phyloP scores from a whole-genome alignment of 2,888 invertebrate genomes.

The Drosophila cyrtoloma region DNA sequence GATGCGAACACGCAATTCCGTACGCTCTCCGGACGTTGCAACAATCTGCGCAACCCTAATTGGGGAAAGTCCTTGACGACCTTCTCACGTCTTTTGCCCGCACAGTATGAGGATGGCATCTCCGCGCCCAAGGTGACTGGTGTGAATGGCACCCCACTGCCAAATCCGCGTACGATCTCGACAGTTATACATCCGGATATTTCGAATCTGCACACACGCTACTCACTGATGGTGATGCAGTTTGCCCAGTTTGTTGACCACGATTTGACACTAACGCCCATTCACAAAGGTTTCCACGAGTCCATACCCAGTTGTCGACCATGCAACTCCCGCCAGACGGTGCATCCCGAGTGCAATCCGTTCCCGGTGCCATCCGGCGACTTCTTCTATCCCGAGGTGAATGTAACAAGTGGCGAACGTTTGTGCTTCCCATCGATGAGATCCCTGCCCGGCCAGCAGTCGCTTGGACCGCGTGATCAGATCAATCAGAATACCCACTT shows the following conservation, averaged over 20 bases:
- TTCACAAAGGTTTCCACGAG: constrained; percentile 95
- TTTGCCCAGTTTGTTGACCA: constrained; percentile 97
- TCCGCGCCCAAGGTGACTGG: constrained; percentile 91
- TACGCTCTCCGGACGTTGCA: constrained; percentile 93
- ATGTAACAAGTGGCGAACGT: constrained; percentile 92
- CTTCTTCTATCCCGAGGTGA: constrained; percentile 94
- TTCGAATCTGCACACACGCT: constrained; percentile 94
- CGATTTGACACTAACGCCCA: constrained; percentile 97
- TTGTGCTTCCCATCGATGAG: constrained; percentile 98
- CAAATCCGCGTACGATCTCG: constrained; percentile 94
- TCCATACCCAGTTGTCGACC: constrained; percentile 95
- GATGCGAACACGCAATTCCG: constrained; percentile 89
- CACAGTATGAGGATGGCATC: constrained; percentile 95
- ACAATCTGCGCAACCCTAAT: constrained; percentile 93
- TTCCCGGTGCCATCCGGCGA: constrained; percentile 95
- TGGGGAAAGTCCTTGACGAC: constrained; percentile 94
- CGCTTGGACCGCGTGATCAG: constrained; percentile 95
- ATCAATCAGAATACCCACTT: constrained; percentile 97
- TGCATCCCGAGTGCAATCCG: constrained; percentile 97
- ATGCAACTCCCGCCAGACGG: constrained; percentile 94
- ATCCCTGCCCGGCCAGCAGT: constrained; percentile 95
- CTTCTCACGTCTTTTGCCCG: constrained; percentile 93
- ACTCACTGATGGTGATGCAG: constrained; percentile 97
- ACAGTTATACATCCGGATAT: constrained; percentile 96
- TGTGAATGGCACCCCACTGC: constrained; percentile 91